phyloP scores from a whole-genome alignment of 2,888 invertebrate species.

The Meta bourneti region DNA sequence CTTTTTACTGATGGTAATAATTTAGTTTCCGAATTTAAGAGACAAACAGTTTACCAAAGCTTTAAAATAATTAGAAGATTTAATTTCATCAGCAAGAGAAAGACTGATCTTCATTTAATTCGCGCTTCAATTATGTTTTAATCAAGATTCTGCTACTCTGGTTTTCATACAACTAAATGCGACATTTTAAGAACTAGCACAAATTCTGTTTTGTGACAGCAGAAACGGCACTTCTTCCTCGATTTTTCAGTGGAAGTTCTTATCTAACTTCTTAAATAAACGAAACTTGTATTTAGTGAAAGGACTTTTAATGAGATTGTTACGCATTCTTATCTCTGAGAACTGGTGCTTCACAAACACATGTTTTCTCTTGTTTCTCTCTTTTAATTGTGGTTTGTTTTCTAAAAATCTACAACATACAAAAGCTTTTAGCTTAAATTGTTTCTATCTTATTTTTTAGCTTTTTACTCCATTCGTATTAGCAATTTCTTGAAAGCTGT shows the following conservation, averaged over 20 bases:
- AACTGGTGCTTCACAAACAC: not conserved
- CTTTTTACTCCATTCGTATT: not conserved
- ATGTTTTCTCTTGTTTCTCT: not conserved
- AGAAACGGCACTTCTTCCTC: not conserved
- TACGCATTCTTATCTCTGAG: not conserved
- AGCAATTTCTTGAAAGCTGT: not conserved
- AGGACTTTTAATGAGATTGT: not conserved
- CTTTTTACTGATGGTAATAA: no score
- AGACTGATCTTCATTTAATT: not conserved
- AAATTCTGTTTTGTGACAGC: not conserved
- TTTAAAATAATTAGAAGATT: no score
- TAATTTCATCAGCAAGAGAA: no score
- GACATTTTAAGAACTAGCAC: not conserved
- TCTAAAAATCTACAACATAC: not conserved
- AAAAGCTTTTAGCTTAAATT: constrained; percentile 1
- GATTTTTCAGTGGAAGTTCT: not conserved
- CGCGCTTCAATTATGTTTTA: not conserved
- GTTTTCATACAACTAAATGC: not conserved
- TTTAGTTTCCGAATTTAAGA: no score
- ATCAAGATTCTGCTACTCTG: not conserved
- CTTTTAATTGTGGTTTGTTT: not conserved
- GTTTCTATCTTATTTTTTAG: not conserved
- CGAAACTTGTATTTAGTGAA: not conserved
- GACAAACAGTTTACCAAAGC: no score
- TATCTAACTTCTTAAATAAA: not conserved